These are phyloP conservation scores for Vultur gryphus DNA, from an alignment of 2,797 vertebrate species.

Conservation along the genomic window DNA sequence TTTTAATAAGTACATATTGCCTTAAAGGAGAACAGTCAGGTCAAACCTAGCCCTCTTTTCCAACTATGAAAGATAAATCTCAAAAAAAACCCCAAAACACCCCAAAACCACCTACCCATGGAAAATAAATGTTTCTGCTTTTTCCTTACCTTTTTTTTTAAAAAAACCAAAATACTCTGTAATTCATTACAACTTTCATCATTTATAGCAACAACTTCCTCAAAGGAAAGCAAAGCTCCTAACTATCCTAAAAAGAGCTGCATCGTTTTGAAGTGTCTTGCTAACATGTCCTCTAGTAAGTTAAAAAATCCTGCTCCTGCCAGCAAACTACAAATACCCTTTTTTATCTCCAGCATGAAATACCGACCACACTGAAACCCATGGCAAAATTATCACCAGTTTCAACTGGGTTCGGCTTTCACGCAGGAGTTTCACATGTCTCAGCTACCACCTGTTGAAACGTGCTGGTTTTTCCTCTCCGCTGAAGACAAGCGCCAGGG, in stretches of 20 bases:
- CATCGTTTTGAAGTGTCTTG: accelerated
- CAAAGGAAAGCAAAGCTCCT: neutral
- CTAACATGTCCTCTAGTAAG: neutral
- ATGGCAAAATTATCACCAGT: neutral
- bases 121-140: neutral
- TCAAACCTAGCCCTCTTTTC: neutral
- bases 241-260: neutral
- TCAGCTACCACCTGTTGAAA: neutral
- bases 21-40: neutral
- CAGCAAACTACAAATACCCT: neutral
- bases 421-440: neutral
- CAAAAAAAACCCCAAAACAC: neutral
- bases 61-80: neutral
- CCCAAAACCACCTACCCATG: too few relatives aligned
- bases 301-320: neutral
- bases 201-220: neutral
- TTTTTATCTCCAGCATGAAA: neutral
- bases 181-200: neutral
- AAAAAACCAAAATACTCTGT: neutral
- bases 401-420: neutral
- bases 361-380: neutral
- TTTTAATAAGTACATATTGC: too few relatives aligned
- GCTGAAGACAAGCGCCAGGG: neutral
- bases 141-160: neutral
- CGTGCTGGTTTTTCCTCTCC: neutral